Evolutionary conservation across 2,113 vertebrate species (phyloP), one percentile per base, ranked within the genome.

Genomic region (Silurus glanis): DNA sequence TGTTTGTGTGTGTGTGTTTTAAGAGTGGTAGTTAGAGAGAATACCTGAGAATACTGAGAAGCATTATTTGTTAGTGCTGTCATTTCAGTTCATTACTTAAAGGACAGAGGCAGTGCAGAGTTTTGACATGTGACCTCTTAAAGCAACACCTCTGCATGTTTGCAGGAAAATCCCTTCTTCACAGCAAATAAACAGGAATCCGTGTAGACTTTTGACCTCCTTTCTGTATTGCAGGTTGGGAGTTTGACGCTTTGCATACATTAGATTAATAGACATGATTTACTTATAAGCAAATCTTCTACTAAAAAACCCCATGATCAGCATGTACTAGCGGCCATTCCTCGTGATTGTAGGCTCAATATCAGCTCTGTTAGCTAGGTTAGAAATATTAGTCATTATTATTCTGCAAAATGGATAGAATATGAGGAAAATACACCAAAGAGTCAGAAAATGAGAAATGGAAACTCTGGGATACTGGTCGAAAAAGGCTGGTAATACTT

Each of bases 231-330:
- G 78, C 78, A 80, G 56, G 28, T 80, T 80, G 58, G 56, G 78
- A 16, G 76, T 59, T 45, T 59, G 28, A 5, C 47, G 56, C 56
- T 61, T 80, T 80, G 78, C 78, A 80, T 80, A 3, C 19, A 23
- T 80, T 80, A 80, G 56, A 61, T 61, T 80, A 80, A 80, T 80
- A 80, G 56, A 47, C 56, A 45, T 14, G 56, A 61, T 80, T 59
- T 80, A 45, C 78, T 47, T 80, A 61, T 80, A 80, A 80, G 59
- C 78, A 80, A 80, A 80, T 80, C 28, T 61, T 61, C 47, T 47
- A 21, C 56, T 80, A 80, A 80, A 28, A 61, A 28, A 80, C 56
- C 58, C 56, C 28, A 80, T 23, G 56, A 80, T 80, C 78, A 80
- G 58, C 56, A 59, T 80, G 78, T 21, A 45, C 58, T 59, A 37